Percentiles rank a stretch among this genome's conserved stretches.
phyloP scores from a whole-genome alignment of 1,140 invertebrate species.

The Oedothorax gibbosus region DNA sequence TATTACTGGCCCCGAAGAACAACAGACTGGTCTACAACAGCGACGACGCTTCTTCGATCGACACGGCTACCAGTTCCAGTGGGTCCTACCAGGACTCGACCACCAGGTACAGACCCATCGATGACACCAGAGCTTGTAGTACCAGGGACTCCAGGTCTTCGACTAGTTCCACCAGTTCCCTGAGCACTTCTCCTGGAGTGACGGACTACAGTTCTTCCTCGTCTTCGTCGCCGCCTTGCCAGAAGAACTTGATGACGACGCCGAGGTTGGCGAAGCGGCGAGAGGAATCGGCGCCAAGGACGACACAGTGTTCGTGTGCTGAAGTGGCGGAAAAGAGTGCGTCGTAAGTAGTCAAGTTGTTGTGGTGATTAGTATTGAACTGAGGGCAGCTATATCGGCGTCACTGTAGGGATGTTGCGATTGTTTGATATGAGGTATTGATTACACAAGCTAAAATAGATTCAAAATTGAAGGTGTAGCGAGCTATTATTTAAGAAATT shows the following conservation, averaged over 20 bases:
- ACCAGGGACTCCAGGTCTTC: slow-evolving; percentile 47
- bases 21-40: slow-evolving; percentile 1
- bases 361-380: neutral
- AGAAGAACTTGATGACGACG: neutral
- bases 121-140: neutral
- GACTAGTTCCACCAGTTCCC: slow-evolving; percentile 47
- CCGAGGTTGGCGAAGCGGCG: neutral
- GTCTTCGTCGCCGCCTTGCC: slow-evolving; percentile 46
- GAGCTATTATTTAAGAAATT: no score
- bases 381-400: no score
- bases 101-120: neutral
- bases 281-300: neutral
- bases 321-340: neutral
- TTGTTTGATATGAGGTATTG: no score
- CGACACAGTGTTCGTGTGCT: neutral
- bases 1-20: neutral
- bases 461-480: no score
- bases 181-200: slow-evolving; percentile 53
- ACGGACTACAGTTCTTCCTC: slow-evolving; percentile 57
- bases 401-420: no score
- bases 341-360: neutral
- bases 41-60: slow-evolving; percentile 17
- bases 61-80: slow-evolving; percentile 4
- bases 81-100: neutral
- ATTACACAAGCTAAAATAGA: no score